Evolutionary conservation across 2,113 vertebrate genomes (phyloP).

Genomic region (Sterna hirundo): DNA sequence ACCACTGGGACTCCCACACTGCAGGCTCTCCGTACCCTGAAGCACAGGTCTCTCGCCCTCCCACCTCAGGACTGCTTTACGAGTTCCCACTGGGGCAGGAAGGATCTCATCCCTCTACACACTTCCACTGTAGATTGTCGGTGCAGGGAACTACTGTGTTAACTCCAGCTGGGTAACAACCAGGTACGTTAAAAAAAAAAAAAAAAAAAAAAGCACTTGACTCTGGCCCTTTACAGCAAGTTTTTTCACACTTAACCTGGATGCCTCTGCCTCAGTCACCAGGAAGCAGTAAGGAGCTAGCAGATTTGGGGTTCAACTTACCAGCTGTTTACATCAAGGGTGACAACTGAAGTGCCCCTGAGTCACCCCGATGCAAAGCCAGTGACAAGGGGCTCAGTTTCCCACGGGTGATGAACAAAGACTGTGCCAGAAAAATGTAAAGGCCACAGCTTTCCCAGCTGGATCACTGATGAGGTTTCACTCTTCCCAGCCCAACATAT

Average conservation of each 20-base stretch:
- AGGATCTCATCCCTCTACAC: not conserved
- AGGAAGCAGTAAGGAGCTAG: not conserved
- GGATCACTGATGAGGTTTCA: not conserved
- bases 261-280: not conserved
- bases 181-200: not conserved
- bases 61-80: not conserved
- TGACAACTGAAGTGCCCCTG: not conserved
- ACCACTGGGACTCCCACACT: not conserved
- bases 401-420: not conserved
- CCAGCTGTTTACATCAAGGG: not conserved
- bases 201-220: not conserved
- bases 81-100: not conserved
- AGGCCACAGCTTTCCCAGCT: not conserved
- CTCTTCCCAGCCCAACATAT: not conserved
- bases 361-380: not conserved
- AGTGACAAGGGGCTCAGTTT: not conserved
- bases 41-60: not conserved
- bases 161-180: not conserved
- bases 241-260: not conserved
- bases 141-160: not conserved
- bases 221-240: not conserved
- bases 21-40: not conserved
- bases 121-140: not conserved
- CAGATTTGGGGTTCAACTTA: not conserved
- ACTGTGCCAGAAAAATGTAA: not conserved